These are phyloP conservation scores for Neoniphon sammara DNA, from an alignment of 2,797 vertebrate species.

Conservation along the genomic window DNA sequence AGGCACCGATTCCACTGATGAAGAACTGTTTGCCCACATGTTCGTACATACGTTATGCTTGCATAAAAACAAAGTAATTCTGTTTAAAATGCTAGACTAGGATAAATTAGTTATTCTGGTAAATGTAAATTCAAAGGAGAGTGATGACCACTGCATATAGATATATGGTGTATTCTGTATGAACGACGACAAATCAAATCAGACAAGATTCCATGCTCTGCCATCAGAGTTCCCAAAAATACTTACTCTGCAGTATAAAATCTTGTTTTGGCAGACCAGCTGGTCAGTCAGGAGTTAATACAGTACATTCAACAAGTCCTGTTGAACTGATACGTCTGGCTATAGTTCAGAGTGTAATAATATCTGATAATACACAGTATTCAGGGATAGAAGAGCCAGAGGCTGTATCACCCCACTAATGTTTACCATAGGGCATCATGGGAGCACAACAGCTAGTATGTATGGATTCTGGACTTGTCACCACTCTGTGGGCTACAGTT, in stretches of 20 bases:
- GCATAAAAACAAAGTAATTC: slow-evolving; percentile 39
- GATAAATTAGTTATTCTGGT: slow-evolving; percentile 31
- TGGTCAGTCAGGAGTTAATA: slow-evolving; percentile 52
- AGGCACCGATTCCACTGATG: slow-evolving; percentile 70
- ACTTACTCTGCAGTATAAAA: slow-evolving; percentile 72
- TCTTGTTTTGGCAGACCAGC: slow-evolving; percentile 49
- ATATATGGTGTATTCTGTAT: slow-evolving; percentile 40
- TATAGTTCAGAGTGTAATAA: slow-evolving; percentile 50
- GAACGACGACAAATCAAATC: slow-evolving; percentile 45
- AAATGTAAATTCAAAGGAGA: slow-evolving; percentile 38
- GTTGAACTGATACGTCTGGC: slow-evolving; percentile 54
- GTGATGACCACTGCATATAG: slow-evolving; percentile 12
- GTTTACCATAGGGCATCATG: slow-evolving; percentile 36
- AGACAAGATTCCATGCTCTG: slow-evolving; percentile 37
- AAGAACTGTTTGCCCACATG: slow-evolving; percentile 38
- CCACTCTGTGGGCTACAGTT: slow-evolving; percentile 54
- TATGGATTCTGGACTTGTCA: slow-evolving; percentile 44
- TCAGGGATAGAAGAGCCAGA: slow-evolving; percentile 41
- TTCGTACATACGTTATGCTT: slow-evolving; percentile 41
- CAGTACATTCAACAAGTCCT: slow-evolving; percentile 58
- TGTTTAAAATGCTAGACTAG: slow-evolving; percentile 44
- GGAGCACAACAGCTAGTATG: slow-evolving; percentile 50
- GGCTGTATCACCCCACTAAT: slow-evolving; percentile 35
- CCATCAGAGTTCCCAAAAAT: slow-evolving; percentile 62
- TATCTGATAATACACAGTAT: slow-evolving; percentile 54